Evolutionary conservation across 1,140 invertebrate genomes (phyloP).

Genomic region (Lepeophtheirus salmonis): DNA sequence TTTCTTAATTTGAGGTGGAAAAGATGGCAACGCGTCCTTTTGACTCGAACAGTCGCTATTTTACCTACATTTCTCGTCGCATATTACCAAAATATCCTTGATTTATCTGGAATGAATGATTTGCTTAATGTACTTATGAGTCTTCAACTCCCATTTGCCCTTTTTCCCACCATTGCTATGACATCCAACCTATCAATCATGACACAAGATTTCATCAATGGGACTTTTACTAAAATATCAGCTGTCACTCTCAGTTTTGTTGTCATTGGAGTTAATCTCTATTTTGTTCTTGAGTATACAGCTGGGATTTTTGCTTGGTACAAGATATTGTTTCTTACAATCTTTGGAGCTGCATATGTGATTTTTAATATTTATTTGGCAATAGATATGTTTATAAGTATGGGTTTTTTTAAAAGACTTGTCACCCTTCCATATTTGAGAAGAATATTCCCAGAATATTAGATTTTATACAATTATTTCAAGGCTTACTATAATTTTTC

Average conservation of each 20-base stretch:
- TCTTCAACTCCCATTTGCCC: slow-evolving; percentile 59
- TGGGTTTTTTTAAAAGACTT: neutral
- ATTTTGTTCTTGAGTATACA: slow-evolving; percentile 48
- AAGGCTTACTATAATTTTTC: neutral
- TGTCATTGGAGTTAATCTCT: slow-evolving; percentile 62
- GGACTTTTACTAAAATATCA: slow-evolving; percentile 35
- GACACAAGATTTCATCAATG: slow-evolving; percentile 15
- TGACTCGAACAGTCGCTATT: slow-evolving; percentile 70
- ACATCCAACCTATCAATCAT: slow-evolving; percentile 40
- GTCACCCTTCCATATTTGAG: neutral
- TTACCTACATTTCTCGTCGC: slow-evolving; percentile 67
- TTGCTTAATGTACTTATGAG: slow-evolving; percentile 76
- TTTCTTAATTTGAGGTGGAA: slow-evolving; percentile 73
- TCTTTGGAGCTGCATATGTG: slow-evolving; percentile 5
- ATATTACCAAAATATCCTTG: slow-evolving; percentile 43
- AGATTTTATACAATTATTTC: no score
- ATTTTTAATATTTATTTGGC: slow-evolving; percentile 12
- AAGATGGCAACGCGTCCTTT: slow-evolving; percentile 65
- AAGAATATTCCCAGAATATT: neutral
- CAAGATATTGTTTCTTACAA: neutral
- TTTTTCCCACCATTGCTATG: slow-evolving; percentile 69
- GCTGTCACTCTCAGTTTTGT: slow-evolving; percentile 42
- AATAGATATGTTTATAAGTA: slow-evolving; percentile 7
- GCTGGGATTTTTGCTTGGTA: slow-evolving; percentile 3
- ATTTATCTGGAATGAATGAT: slow-evolving; percentile 67